These are phyloP conservation scores for Pseudochaenichthys georgianus DNA, from an alignment of 2,797 vertebrate species.

Conservation along the genomic window DNA sequence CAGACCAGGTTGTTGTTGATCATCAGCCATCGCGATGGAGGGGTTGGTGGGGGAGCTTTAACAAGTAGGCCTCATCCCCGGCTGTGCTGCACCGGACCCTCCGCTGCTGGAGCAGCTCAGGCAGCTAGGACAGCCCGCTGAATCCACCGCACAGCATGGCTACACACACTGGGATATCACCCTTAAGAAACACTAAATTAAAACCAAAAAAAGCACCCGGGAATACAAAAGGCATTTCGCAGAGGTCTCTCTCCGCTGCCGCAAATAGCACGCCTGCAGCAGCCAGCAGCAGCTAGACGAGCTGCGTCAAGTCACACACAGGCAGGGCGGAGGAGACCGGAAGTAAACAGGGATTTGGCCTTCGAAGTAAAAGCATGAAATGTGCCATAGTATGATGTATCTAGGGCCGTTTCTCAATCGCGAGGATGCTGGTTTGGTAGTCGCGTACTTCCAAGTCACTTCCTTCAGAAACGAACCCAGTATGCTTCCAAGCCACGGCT, in stretches of 20 bases:
- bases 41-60: constrained; percentile 84
- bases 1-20: constrained; percentile 91
- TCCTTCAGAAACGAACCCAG: no score
- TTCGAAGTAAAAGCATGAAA: constrained; percentile 47
- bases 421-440: no score
- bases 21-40: constrained; percentile 91
- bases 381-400: no score
- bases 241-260: constrained; percentile 81
- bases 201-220: constrained; percentile 46
- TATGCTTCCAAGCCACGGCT: no score
- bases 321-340: constrained; percentile 21
- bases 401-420: no score
- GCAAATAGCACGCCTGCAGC: constrained; percentile 88
- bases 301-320: constrained; percentile 59
- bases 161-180: constrained; percentile 65
- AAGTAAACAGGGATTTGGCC: background rate
- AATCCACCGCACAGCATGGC: constrained; percentile 76
- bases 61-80: constrained; percentile 93
- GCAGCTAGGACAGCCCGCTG: constrained; percentile 77
- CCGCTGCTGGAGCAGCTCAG: constrained; percentile 78
- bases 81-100: constrained; percentile 87
- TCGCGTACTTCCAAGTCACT: no score
- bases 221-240: constrained; percentile 81
- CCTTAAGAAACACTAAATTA: constrained; percentile 53
- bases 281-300: constrained; percentile 82